These are phyloP conservation scores for Megaustenia siamemsis DNA, from an alignment of 2,888 invertebrate genomes.

Conservation along the genomic window DNA sequence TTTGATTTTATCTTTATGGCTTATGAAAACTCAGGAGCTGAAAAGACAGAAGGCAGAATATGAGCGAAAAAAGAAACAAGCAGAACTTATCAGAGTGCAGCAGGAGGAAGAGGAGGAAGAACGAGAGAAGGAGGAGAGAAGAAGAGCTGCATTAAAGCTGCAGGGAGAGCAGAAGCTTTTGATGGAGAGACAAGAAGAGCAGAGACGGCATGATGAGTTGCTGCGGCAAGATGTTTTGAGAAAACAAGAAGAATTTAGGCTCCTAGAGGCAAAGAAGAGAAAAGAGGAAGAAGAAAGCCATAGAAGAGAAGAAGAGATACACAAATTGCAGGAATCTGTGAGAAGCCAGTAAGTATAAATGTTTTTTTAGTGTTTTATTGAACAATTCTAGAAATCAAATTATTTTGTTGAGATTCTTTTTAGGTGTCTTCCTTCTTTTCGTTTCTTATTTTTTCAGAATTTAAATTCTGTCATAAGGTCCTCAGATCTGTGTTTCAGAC, in stretches of 20 bases:
- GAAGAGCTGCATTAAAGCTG: constrained; percentile 68
- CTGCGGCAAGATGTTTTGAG: constrained; percentile 52
- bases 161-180: constrained; percentile 76
- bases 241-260: constrained; percentile 57
- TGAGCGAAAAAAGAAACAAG: constrained; percentile 76
- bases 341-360: constrained; percentile 48
- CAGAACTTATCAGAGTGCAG: constrained; percentile 74
- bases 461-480: too few species aligned
- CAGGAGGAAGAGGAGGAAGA: constrained; percentile 76
- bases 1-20: background rate
- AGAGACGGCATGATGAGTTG: constrained; percentile 57
- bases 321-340: constrained; percentile 41
- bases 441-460: too few species aligned
- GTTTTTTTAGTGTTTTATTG: too few species aligned
- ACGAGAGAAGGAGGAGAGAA: constrained; percentile 73
- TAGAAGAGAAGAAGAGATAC: constrained; percentile 59
- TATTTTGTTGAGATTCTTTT: too few species aligned
- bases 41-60: constrained; percentile 78
- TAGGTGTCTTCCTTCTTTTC: too few species aligned
- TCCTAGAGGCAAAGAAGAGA: constrained; percentile 38
- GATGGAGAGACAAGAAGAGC: constrained; percentile 63
- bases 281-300: constrained; percentile 58
- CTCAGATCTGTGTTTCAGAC: too few species aligned
- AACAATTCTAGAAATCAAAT: too few species aligned
- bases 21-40: constrained; percentile 70